These are phyloP conservation scores for Dicaeum eximium DNA, from an alignment of 2,113 vertebrate species.

Conservation along the genomic window DNA sequence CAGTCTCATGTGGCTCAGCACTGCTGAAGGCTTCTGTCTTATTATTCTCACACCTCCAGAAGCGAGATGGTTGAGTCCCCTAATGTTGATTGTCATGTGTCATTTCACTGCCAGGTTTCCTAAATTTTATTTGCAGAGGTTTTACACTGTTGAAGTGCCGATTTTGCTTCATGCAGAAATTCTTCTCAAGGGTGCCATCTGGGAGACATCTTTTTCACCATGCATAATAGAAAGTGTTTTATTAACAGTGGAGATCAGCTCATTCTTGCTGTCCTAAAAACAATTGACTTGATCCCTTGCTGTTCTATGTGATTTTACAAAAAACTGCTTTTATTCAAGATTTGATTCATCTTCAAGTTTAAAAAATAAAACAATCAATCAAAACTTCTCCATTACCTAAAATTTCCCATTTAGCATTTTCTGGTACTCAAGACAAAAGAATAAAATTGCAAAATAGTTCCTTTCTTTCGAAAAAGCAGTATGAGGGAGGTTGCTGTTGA, in stretches of 20 bases:
- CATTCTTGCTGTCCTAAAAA: background rate
- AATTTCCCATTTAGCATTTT: background rate
- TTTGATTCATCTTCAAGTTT: background rate
- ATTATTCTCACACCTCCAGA: conserved; percentile 9
- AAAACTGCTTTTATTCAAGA: background rate
- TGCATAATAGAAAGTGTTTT: background rate
- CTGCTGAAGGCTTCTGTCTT: conserved; percentile 31
- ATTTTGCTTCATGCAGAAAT: background rate
- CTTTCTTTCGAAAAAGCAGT: background rate
- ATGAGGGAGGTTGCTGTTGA: background rate
- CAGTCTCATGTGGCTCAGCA: conserved; percentile 1
- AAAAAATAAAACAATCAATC: background rate
- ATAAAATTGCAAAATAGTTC: background rate
- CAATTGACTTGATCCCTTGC: background rate
- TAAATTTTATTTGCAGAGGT: background rate
- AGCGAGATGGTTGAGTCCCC: background rate
- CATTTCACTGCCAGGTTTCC: background rate
- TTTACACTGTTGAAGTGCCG: background rate
- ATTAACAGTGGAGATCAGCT: background rate
- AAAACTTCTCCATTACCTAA: background rate
- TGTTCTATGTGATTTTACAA: background rate
- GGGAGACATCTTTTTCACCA: background rate
- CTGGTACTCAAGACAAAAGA: background rate
- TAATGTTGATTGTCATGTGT: background rate
- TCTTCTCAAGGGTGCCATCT: background rate